Base-by-base conservation (phyloP, 2,113 vertebrate genomes). In the Lates calcarifer region DNA sequence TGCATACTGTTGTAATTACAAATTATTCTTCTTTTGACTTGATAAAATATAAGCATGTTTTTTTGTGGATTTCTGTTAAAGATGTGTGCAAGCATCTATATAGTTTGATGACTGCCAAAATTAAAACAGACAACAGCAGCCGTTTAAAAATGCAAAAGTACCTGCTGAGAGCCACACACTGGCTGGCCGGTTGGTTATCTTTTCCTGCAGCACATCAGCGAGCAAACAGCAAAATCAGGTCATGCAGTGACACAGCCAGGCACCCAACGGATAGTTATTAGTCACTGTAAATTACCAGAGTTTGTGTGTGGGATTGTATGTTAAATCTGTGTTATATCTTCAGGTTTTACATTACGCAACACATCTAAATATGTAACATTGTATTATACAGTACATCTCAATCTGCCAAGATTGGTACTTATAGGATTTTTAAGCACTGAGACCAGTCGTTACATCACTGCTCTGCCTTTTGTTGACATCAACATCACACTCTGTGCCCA, bases 151-250 rank as follows among this genome's bases (percentile, higher is more conserved):
- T 62, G 33, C 7, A 53, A 2, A 49, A 26, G 24, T 17, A 28
- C 24, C 26, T 41, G 51, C 67, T 53, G 51, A 28, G 57, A 58
- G 47, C 45, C 37, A 7, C 1, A 7, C 1, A 4, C 26, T 49
- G 28, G 20, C 39, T 24, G 63, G 37, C 26, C 2, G 0, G 2
- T 18, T 35, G 9, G 17, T 64, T 64, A 63, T 65, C 33, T 31
- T 53, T 74, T 64, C 49, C 28, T 15, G 18, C n/a, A 12, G 60
- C 14, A 20, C 53, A 71, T 53, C 18, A 71, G 60, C 28, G 13
- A n/a, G 74, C 33, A 51, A 37, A 57, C 11, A 8, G 29, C 57
- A 51, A 43, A 78, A 63, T 74, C 63, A 33, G 84, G 75, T 79
- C 75, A 71, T 51, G 33, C 47, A 49, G 24, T 13, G 33, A 60